Percentiles rank a stretch among this genome's conserved stretches.
phyloP scores from a whole-genome alignment of 2,113 vertebrate species.

The Glaucidium brasilianum region DNA sequence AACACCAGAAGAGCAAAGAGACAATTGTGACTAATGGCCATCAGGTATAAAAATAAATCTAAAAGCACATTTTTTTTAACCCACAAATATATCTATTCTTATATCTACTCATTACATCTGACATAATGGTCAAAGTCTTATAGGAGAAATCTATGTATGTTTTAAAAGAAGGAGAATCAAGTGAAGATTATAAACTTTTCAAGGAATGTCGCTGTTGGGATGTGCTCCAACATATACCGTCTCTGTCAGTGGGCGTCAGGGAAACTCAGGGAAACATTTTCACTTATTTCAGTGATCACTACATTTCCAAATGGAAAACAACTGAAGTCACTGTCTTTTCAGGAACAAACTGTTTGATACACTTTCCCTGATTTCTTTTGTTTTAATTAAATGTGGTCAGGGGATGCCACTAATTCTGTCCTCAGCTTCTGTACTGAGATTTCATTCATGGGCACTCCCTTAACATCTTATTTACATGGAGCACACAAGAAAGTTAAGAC shows the following conservation, averaged over 20 bases:
- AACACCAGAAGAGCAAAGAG: neutral
- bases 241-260: neutral
- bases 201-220: neutral
- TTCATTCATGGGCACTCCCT: neutral
- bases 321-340: neutral
- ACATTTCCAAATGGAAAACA: neutral
- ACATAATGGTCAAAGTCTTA: neutral
- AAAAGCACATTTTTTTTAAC: neutral
- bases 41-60: neutral
- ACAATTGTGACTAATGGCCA: neutral
- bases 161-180: neutral
- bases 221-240: neutral
- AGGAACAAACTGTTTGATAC: neutral
- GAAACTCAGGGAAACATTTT: neutral
- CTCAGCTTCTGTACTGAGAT: neutral
- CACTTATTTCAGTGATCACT: neutral
- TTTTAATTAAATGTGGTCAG: neutral
- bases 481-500: neutral
- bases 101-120: neutral
- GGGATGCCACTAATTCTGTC: neutral
- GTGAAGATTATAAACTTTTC: neutral
- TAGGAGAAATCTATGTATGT: neutral
- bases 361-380: neutral
- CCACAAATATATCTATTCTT: neutral
- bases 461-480: neutral